phyloP scores from a whole-genome alignment of 2,113 vertebrate species.

The Dicerorhinus sumatrensis region DNA sequence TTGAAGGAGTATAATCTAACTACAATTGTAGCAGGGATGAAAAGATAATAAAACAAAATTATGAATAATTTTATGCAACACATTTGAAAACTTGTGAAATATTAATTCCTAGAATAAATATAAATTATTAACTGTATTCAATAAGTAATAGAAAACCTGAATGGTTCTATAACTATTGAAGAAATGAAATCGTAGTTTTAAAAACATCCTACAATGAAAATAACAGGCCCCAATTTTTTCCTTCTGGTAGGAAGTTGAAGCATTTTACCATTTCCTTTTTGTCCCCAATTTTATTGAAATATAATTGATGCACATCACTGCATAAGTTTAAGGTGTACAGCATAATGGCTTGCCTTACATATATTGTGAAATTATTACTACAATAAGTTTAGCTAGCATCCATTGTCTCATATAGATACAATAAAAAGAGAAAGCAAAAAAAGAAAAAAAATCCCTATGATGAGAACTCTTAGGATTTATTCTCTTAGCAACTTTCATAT shows the following conservation, averaged over 20 bases:
- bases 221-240: not conserved
- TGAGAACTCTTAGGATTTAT: not conserved
- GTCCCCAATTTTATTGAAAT: not conserved
- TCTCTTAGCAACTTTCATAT: not conserved
- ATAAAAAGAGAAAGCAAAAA: not conserved
- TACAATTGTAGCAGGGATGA: not conserved
- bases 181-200: not conserved
- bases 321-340: not conserved
- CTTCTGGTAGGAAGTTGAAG: too few relatives aligned
- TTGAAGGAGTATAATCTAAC: not conserved
- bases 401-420: not conserved
- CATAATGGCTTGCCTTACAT: not conserved
- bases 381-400: not conserved
- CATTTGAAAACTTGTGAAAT: not conserved
- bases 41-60: not conserved
- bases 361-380: not conserved
- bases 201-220: slow-evolving; percentile 1
- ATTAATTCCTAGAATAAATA: not conserved
- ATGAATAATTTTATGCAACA: not conserved
- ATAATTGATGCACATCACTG: not conserved
- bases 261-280: not conserved
- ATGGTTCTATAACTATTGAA: not conserved
- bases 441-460: not conserved
- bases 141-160: not conserved
- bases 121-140: not conserved